A percentile compares a stretch with the other conserved stretches of the same genome.
These are phyloP conservation scores for human DNA, from an alignment of 2,113 vertebrate genomes.

Conservation along the genomic window GRCh38 chr16:81618001-81618500, in stretches of 20 bases:
- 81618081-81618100: not conserved
- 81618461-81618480: too few relatives aligned
- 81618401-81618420: not conserved
- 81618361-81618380: not conserved
- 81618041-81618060: not conserved
- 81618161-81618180: not conserved
- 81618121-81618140: accelerated
- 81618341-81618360: not conserved
- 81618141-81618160: not conserved
- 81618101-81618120: not conserved
- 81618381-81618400: not conserved
- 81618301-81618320: not conserved
- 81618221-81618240: not conserved
- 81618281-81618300: not conserved
- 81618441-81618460: not conserved
- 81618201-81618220: not conserved
- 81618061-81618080: not conserved
- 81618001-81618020: too few relatives aligned
- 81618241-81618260: not conserved
- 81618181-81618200: not conserved
- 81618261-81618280: not conserved
- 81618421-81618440: not conserved
- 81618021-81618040: not conserved
- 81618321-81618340: not conserved
- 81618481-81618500: not conserved